Base-by-base conservation (phyloP, 2,888 invertebrate genomes). In the Epicampocera succincta region DNA sequence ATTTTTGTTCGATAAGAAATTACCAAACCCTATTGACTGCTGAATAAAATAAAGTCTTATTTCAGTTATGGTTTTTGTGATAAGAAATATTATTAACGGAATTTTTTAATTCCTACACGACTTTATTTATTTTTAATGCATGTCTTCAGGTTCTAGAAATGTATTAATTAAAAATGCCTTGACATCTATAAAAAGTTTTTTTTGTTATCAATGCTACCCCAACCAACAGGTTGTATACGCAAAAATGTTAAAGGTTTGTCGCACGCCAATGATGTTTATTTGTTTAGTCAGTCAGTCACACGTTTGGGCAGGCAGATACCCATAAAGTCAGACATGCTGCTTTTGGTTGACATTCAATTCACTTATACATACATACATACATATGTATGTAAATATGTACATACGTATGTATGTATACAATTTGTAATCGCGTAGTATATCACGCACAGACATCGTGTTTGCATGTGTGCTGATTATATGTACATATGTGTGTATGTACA, bases 341-440 rank as follows among this genome's bases (percentile, higher is more conserved):
- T 40, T 46, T 56, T 48, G 60, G 54, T 76, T 81, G 76, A 81
- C 72, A 81, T 81, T 81, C 80, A 76, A 54, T 46, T 61, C 46
- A 50, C 15, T 65, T 42, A 33, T 33, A 29, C 3, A 29, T 29
- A 29, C 6, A 4, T 29, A n/a, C n/a, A n/a, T n/a, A n/a, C n/a
- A n/a, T n/a, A 5, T 25, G 25, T 25, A 25, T 5, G 2, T 25
- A 25, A 25, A 25, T 25, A 25, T 25, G 25, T 25, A 25, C 25
- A 5, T 25, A 2, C 5, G 25, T 25, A 25, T 3, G 25, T 42
- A 12, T 42, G 60, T 40, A 33, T 44, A 46, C n/a, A n/a, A n/a
- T 50, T 71, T 58, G 12, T 60, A 52, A 25, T 63, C 60, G 38
- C 38, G 38, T 61, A 46, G 48, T 42, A 66, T 54, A 68, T 33